Conservation (phyloP, 2,888 invertebrate species). For the Cremastobaeus sp. region DNA sequence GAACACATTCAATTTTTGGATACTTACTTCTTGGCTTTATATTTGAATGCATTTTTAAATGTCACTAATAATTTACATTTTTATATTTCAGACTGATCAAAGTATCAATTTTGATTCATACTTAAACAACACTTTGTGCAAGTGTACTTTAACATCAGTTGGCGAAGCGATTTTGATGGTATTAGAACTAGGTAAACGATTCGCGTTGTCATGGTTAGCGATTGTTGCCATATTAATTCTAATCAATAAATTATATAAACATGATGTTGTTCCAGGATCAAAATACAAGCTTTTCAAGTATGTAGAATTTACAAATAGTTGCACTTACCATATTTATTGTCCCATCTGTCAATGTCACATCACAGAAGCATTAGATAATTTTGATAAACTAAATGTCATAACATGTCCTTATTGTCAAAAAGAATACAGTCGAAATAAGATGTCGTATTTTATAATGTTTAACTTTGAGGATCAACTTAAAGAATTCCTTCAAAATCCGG, state of each 20-base stretch:
- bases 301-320: background rate
- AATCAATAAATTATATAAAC: constrained; percentile 28
- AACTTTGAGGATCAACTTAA: background rate
- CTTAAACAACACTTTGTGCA: no score
- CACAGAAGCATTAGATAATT: no score
- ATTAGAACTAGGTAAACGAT: constrained; percentile 16
- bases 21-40: no score
- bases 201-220: constrained; percentile 24
- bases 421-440: no score
- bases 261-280: constrained; percentile 8
- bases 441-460: background rate
- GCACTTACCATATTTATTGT: constrained; percentile 31
- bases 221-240: constrained; percentile 26
- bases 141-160: no score
- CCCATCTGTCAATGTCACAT: constrained; percentile 8
- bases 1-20: no score
- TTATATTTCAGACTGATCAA: no score
- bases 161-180: constrained; percentile 39
- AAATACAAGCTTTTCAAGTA: constrained; percentile 34
- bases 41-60: no score
- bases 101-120: no score
- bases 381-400: background rate
- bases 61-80: no score
- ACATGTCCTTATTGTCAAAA: constrained; percentile 8
- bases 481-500: background rate